Evolutionary conservation across 2,888 invertebrate species (phyloP).

Genomic region (Seira sanloemensis): DNA sequence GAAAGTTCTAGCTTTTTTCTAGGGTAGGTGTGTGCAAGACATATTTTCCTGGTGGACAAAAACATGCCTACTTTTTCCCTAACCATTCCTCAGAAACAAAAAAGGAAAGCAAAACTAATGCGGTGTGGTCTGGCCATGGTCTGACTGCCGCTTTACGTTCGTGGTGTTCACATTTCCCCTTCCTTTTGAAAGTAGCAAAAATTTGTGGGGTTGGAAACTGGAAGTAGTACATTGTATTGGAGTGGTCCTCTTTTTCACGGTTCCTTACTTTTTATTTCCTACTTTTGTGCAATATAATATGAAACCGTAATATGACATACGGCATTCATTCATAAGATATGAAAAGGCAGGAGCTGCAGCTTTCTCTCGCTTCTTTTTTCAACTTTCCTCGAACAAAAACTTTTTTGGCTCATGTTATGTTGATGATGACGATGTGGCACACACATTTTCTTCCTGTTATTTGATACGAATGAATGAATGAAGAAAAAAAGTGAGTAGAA

Average conservation of each 20-base stretch:
- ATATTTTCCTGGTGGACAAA: neutral
- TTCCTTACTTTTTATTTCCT: neutral
- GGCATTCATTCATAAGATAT: neutral
- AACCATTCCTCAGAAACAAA: neutral
- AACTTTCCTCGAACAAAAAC: neutral
- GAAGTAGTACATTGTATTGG: neutral
- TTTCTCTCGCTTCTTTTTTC: neutral
- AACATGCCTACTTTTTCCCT: neutral
- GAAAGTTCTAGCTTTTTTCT: neutral
- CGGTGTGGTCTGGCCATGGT: neutral
- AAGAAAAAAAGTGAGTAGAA: neutral
- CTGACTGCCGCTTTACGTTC: too few species aligned
- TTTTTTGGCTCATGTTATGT: neutral
- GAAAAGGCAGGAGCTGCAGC: neutral
- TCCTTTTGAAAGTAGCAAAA: too few species aligned
- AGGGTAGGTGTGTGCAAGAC: neutral
- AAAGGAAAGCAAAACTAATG: neutral
- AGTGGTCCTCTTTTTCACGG: neutral
- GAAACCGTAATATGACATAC: neutral
- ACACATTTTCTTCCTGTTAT: neutral
- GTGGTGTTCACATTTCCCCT: neutral
- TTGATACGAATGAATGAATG: neutral
- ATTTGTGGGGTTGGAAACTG: too few species aligned
- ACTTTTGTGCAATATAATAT: neutral
- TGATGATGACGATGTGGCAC: neutral